Base-by-base conservation (phyloP, 2,113 vertebrate genomes). In the Pitta sordida region DNA sequence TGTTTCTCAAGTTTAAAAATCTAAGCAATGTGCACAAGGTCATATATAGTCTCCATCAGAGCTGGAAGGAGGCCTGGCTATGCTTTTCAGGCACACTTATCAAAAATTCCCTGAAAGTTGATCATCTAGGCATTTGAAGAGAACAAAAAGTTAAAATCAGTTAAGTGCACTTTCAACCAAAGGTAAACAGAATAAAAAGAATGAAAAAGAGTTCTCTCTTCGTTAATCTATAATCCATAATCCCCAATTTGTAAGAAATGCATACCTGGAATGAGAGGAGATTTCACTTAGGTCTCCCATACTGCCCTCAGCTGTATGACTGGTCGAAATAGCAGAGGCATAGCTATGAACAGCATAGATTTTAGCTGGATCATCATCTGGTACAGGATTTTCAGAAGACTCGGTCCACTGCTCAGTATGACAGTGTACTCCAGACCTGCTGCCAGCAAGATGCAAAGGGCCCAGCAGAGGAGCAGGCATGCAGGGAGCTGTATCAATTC, bases 181-280 rank as follows among this genome's bases (percentile, higher is more conserved):
- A 30, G 15, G 1, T 4, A 70, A 71, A n/a, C 4, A 68, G 46
- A 90, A 15, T 2, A 39, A 64, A 5, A 74, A 26, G 17, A 76
- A 15, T 6, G 20, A 36, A 15, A 12, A 30, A 39, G 3, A 37
- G 3, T 23, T 49, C 11, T 6, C 36, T n/a, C 10, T 3, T 11
- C 0, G 2, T 18, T 37, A 37, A 58, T 24, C 49, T 20, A 22
- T 4, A 73, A 21, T 4, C 27, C 51, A 17, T 1, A 51, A 27
- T 24, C 26, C 15, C 12, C 11, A 3, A 34, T n/a, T 30, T 26
- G 3, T 9, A 20, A 18, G 16, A 27, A 58, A 30, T 1, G 8
- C 97, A 5, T 96, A 99, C 99, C 99, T 99, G 88, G 99, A 99
- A 78, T 99, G 99, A 34, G 99, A 99, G 1, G 99, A 99, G 82